These are phyloP conservation scores for Amphiprion percula DNA, from an alignment of 2,113 vertebrate genomes.

Conservation along the genomic window DNA sequence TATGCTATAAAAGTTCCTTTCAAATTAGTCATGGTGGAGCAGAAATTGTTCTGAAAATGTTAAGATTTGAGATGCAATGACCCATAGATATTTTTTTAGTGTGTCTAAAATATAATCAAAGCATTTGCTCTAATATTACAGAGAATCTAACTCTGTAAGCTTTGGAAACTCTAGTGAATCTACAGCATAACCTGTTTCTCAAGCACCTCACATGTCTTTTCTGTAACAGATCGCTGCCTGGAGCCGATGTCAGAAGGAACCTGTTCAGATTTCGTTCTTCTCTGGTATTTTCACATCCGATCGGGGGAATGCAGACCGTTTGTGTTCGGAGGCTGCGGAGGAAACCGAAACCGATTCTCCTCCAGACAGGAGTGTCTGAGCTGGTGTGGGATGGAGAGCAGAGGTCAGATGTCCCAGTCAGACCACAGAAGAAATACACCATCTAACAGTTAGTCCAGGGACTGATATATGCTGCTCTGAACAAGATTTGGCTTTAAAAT, in stretches of 20 bases:
- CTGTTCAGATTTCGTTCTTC: conserved; percentile 84
- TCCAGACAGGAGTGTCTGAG: conserved; percentile 82
- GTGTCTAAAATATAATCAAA: no score
- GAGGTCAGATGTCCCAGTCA: conserved; percentile 6
- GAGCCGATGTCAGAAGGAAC: conserved; percentile 88
- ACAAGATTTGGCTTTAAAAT: neutral
- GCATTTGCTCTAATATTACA: no score
- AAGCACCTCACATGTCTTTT: neutral
- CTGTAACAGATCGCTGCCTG: conserved; percentile 77
- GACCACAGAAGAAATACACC: conserved; percentile 3
- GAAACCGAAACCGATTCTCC: conserved; percentile 88
- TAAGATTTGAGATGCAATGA: no score
- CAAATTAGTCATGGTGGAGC: no score
- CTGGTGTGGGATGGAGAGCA: conserved; percentile 66
- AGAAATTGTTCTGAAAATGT: no score
- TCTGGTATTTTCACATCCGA: conserved; percentile 88
- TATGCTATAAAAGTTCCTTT: no score
- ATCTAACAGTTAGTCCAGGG: conserved; percentile 13
- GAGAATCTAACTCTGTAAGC: no score
- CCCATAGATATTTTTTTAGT: no score
- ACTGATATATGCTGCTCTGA: neutral
- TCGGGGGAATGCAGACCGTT: conserved; percentile 87
- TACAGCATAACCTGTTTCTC: neutral
- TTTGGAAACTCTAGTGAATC: no score
- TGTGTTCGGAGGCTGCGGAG: conserved; percentile 89